These are phyloP conservation scores for Eumerus sabulonum DNA, from an alignment of 2,888 invertebrate genomes.

Conservation along the genomic window DNA sequence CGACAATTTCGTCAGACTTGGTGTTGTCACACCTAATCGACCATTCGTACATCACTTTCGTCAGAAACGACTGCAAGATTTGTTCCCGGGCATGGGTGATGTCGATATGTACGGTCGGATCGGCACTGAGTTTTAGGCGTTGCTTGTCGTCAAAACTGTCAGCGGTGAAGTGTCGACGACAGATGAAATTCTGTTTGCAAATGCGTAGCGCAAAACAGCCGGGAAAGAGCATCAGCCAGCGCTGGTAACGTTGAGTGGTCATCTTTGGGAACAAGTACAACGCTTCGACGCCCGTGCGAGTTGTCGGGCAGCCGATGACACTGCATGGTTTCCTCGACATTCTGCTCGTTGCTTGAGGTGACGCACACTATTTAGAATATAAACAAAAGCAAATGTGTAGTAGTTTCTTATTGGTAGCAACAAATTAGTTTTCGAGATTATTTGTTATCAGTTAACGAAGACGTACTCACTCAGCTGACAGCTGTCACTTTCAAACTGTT, in stretches of 20 bases:
- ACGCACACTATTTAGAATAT: too few relatives aligned
- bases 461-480: too few relatives aligned
- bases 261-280: conserved; percentile 14
- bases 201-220: conserved; percentile 18
- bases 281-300: background rate
- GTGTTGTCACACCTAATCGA: background rate
- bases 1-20: background rate
- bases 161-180: conserved; percentile 44
- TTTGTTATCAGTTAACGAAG: too few relatives aligned
- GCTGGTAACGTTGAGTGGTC: background rate
- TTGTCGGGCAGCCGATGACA: conserved; percentile 36
- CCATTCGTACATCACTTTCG: conserved; percentile 51
- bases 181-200: conserved; percentile 26
- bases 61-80: conserved; percentile 26
- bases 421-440: too few relatives aligned
- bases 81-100: conserved; percentile 38
- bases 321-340: conserved; percentile 26
- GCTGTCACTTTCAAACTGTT: too few relatives aligned
- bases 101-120: conserved; percentile 42
- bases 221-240: conserved; percentile 37
- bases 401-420: too few relatives aligned
- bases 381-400: too few relatives aligned
- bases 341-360: too few relatives aligned
- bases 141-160: conserved; percentile 23
- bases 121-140: conserved; percentile 5